phyloP scores from a whole-genome alignment of 1,140 invertebrate species.

The Drosophila orosa region DNA sequence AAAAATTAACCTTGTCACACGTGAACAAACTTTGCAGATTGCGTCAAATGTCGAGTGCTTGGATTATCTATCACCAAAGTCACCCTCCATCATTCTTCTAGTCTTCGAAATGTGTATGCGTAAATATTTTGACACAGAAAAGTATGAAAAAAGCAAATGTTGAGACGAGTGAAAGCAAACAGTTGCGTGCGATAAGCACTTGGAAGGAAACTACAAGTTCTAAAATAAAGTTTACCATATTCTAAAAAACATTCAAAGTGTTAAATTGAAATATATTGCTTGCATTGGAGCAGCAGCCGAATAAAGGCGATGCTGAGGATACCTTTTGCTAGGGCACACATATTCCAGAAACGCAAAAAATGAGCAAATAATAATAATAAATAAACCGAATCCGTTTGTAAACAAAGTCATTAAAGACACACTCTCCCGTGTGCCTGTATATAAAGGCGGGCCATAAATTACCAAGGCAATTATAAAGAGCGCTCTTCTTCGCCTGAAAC shows the following conservation, averaged over 20 bases:
- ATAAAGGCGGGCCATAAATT: constrained; percentile 65
- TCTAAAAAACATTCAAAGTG: neutral
- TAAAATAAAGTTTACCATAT: neutral
- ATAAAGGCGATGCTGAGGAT: neutral
- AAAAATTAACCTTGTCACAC: constrained; percentile 66
- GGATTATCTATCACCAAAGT: constrained; percentile 41
- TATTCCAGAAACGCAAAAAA: constrained; percentile 2
- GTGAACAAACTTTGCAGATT: constrained; percentile 73
- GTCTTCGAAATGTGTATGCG: constrained; percentile 23
- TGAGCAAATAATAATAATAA: constrained; percentile 11
- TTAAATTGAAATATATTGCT: neutral
- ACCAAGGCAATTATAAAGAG: constrained; percentile 69
- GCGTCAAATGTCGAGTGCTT: constrained; percentile 62
- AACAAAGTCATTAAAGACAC: constrained; percentile 71
- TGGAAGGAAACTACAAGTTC: neutral
- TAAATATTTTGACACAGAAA: constrained; percentile 62
- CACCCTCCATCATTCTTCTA: constrained; percentile 11
- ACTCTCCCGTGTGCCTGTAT: constrained; percentile 41
- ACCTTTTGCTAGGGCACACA: neutral
- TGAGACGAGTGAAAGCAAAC: constrained; percentile 14
- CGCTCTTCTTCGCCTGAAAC: constrained; percentile 31
- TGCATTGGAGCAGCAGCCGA: neutral
- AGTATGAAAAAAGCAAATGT: constrained; percentile 26
- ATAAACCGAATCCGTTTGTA: constrained; percentile 50
- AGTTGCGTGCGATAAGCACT: neutral